A percentile compares a stretch with the other conserved stretches of the same genome.
These are phyloP conservation scores for Cyrtonyx montezumae DNA, from an alignment of 2,113 vertebrate genomes.

Conservation along the genomic window DNA sequence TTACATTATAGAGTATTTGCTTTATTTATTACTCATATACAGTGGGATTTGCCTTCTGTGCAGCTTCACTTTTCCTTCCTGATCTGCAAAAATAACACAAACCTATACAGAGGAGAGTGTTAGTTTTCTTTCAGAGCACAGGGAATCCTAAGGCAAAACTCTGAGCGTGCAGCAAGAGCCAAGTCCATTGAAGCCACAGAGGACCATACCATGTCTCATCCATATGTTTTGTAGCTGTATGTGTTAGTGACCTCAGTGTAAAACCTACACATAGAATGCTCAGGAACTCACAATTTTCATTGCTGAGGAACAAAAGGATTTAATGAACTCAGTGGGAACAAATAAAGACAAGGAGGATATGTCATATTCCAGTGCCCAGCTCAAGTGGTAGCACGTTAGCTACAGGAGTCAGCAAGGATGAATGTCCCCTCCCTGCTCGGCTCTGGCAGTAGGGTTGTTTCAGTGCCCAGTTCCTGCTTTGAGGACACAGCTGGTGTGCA, in stretches of 20 bases:
- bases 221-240: neutral
- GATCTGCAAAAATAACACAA: neutral
- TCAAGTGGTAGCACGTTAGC: neutral
- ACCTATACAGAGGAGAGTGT: neutral
- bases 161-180: neutral
- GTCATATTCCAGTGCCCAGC: neutral
- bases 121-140: neutral
- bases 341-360: neutral
- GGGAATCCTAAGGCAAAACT: neutral
- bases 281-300: neutral
- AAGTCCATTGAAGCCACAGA: neutral
- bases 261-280: neutral
- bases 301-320: neutral
- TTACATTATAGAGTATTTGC: neutral
- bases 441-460: neutral
- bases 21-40: neutral
- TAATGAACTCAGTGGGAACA: neutral
- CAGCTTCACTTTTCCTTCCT: neutral
- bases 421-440: neutral
- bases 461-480: neutral
- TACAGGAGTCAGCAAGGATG: neutral
- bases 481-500: neutral
- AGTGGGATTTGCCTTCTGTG: neutral
- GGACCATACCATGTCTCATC: fast-evolving
- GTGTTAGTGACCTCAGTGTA: neutral